Base-by-base conservation (phyloP, 2,888 invertebrate species). In the Parapristionchus giblindavisi region DNA sequence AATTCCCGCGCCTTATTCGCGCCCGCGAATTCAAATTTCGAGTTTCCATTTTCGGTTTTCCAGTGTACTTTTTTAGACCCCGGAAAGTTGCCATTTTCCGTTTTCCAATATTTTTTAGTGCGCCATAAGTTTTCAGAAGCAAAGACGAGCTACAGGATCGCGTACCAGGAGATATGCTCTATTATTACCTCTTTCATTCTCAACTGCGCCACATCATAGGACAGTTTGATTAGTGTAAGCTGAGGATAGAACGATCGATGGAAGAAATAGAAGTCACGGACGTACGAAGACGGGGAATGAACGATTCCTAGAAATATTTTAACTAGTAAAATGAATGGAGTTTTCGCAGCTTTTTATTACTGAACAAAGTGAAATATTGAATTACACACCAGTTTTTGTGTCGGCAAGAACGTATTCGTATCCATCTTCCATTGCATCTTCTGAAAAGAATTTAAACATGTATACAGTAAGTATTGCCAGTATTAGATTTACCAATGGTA, bases 221-320 rank as follows among this genome's bases (percentile, higher is more conserved):
- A 93, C 94, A 98, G 94, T 85, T 94, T 93, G 4, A 96, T 93
- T 77, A 99, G 90, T 77, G 94, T 94, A 60, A 99, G 90, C 88
- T 99, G 98, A 0, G 99, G 99, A 89, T 99, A 98, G 88, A 97
- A 96, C 0, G 97, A 96, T 21, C 99, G 92, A 88, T 96, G 95
- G 90, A 95, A 95, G 90, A 94, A 95, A 89, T 95, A 95, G 88
- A 92, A 93, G 88, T 99, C 99, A 56, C 99, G 40, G 27, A 71
- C 70, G 48, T 71, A 71, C 24, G 70, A 71, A 29, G 70, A 54
- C 1, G 70, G 70, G 8, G 56, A 56, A n/a, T 71, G 70, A 11
- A 71, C 70, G 29, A 65, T 65, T 21, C 63, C 63, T 65, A 38
- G 24, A 38, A 52, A 52, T 43, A 14, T 43, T 43, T 17, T 8